A percentile compares a stretch with the other conserved stretches of the same genome.
Evolutionary conservation across 2,113 vertebrate species (phyloP).

Genomic region (Pelodiscus sinensis): DNA sequence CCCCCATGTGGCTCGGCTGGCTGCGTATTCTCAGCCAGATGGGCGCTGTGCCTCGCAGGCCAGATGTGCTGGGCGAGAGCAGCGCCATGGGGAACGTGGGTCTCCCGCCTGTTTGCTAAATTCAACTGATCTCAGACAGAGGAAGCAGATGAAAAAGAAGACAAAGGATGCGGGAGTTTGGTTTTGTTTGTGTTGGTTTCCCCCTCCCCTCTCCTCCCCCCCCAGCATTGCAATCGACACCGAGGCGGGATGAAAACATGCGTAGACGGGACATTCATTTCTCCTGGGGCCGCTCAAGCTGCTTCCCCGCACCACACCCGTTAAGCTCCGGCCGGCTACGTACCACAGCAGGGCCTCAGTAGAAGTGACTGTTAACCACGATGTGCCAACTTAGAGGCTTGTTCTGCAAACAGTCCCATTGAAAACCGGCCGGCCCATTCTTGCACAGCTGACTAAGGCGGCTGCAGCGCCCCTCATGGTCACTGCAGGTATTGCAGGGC

Average conservation of each 20-base stretch:
- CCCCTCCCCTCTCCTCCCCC: background rate
- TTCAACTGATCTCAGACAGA: background rate
- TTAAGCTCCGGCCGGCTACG: background rate
- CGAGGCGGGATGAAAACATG: background rate
- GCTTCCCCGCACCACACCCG: background rate
- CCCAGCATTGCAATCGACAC: background rate
- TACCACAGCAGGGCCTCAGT: accelerated
- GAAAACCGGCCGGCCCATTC: background rate
- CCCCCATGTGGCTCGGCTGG: background rate
- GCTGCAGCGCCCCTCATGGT: accelerated
- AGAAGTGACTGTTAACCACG: background rate
- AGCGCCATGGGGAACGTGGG: background rate
- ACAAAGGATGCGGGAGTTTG: background rate
- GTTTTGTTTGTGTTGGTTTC: background rate
- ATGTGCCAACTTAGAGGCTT: too few species aligned
- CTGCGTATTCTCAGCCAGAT: background rate
- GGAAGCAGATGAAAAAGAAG: background rate
- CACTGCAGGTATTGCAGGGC: accelerated
- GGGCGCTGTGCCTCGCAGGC: background rate
- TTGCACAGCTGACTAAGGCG: background rate
- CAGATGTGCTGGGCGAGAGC: background rate
- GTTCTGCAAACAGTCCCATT: accelerated
- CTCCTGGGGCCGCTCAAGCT: accelerated
- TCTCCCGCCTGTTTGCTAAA: background rate
- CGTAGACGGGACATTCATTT: background rate